phyloP scores from a whole-genome alignment of 2,797 vertebrate genomes.

The Esox lucius region DNA sequence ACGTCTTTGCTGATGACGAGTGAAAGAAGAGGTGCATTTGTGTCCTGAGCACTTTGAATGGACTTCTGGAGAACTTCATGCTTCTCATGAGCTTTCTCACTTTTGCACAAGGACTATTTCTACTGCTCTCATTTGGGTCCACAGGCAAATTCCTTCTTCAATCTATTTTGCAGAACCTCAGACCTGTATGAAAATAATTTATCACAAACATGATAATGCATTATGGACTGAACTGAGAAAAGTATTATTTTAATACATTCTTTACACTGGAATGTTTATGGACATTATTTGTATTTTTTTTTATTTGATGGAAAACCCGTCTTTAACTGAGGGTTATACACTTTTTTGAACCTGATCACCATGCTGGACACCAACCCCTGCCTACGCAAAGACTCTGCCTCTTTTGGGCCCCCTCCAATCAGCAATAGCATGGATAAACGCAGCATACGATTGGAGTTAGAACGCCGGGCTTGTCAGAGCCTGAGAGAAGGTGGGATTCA shows the following conservation, averaged over 20 bases:
- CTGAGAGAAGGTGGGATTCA: conserved; percentile 70
- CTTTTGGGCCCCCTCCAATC: conserved; percentile 62
- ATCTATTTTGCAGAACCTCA: neutral
- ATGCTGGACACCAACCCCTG: conserved; percentile 64
- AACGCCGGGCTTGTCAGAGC: conserved; percentile 67
- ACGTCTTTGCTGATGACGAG: neutral
- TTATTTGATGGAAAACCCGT: conserved; percentile 1
- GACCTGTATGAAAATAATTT: neutral
- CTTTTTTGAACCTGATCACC: conserved; percentile 24
- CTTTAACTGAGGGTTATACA: conserved; percentile 19
- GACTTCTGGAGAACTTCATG: neutral
- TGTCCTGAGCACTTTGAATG: neutral
- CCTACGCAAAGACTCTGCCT: conserved; percentile 54
- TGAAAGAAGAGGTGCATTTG: neutral
- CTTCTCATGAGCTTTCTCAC: neutral
- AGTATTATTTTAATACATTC: conserved; percentile 13
- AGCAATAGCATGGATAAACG: conserved; percentile 57
- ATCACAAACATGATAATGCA: neutral
- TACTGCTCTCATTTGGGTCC: neutral
- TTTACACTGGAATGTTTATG: conserved; percentile 18
- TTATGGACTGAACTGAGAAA: neutral
- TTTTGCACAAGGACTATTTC: neutral
- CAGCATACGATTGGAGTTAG: conserved; percentile 61
- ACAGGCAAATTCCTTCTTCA: neutral
- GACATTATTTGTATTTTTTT: neutral